A percentile compares a stretch with the other conserved stretches of the same genome.
Conservation (phyloP, 2,797 vertebrate species). For the Tragopan temminckii region DNA sequence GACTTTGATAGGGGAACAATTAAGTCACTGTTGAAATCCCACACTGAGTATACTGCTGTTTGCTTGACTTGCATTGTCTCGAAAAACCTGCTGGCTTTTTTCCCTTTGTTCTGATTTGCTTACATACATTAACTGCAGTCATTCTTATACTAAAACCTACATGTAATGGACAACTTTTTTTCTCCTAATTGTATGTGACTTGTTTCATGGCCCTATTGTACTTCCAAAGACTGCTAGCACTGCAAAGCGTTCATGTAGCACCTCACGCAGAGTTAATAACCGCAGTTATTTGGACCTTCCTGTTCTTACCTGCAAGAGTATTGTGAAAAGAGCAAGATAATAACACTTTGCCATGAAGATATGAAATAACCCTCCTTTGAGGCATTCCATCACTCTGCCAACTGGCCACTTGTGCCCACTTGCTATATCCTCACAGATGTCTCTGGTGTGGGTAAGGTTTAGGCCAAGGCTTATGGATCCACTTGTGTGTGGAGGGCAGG, state of each 20-base stretch:
- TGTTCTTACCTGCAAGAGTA: neutral
- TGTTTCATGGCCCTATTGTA: neutral
- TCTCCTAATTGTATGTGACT: neutral
- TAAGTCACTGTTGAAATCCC: conserved; percentile 30
- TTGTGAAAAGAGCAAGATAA: neutral
- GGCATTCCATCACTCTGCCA: neutral
- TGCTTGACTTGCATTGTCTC: conserved; percentile 5
- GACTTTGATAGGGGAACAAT: conserved; percentile 2
- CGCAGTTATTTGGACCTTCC: neutral
- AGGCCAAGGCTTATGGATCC: neutral
- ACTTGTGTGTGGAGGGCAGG: neutral
- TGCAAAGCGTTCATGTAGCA: neutral
- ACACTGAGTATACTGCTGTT: neutral
- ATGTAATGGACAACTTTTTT: neutral
- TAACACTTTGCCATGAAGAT: neutral
- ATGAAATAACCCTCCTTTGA: neutral
- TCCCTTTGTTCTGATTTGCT: neutral
- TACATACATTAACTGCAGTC: neutral
- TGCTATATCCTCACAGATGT: neutral
- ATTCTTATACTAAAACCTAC: neutral
- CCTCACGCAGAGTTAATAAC: neutral
- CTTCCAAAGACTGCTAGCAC: neutral
- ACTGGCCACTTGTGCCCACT: neutral
- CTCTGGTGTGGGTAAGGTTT: conserved; percentile 9
- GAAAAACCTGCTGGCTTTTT: neutral